Base-by-base conservation (phyloP, 2,113 vertebrate genomes). In the Grus americana region DNA sequence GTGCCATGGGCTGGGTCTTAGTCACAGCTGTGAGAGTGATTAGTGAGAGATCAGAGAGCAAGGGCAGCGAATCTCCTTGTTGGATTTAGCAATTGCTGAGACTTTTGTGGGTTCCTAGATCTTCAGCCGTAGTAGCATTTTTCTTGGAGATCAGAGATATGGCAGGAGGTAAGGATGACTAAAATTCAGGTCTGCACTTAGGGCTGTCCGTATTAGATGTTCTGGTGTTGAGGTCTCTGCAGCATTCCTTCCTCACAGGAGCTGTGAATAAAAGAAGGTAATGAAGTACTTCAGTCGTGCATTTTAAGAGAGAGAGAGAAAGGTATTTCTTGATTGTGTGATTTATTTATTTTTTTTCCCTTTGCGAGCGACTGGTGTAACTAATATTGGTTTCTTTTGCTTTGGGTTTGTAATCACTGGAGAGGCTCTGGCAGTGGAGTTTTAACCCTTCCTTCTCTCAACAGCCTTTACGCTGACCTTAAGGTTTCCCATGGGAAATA, bases 361-460 rank as follows among this genome's bases (percentile, higher is more conserved):
- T 40, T 93, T 67, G 19, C 26, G 10, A 55, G 57, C 11, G 38
- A 30, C 47, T 75, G 52, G 11, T 52, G 55, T 79, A 94, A 55
- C 80, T 92, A 95, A 42, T 26, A 61, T 42, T 78, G 49, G 47
- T 71, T 95, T 95, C 42, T 75, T 92, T 96, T 96, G 32, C 52
- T 90, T 96, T 90, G 74, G 62, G 10, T 89, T 91, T 75, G 26
- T 75, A 79, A 87, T 78, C 36, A 21, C 71, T 91, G 57, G 46
- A 75, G 82, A 75, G 74, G 54, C 9, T 95, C 70, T 76, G 30
- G 19, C 4, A 8, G 52, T 85, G 47, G 81, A 97, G 80, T 95
- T 97, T 96, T 97, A 97, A 94, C 91, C 52, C 86, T 92, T 97
- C 80, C 34, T 50, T 92, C 55, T 50, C 29, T 93, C 10, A 13